Evolutionary conservation across 2,113 vertebrate species (phyloP).

Genomic region (Lontra canadensis): DNA sequence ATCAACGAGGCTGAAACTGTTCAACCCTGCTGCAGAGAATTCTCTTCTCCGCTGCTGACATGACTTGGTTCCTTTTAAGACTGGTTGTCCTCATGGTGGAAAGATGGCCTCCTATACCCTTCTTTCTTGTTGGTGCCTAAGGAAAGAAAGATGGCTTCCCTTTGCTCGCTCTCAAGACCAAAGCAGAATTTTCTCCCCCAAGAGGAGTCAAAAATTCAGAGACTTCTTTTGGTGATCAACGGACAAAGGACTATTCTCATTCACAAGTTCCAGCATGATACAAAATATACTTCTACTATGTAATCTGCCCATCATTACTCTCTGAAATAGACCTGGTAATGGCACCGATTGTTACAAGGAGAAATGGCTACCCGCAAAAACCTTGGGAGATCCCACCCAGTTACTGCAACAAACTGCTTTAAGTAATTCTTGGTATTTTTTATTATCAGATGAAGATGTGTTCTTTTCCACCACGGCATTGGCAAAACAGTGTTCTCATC

Average conservation of each 20-base stretch:
- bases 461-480: neutral
- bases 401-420: neutral
- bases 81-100: accelerated
- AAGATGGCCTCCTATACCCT: neutral
- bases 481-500: constrained; percentile 25
- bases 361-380: neutral
- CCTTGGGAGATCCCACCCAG: accelerated
- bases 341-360: neutral
- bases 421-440: neutral
- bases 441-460: neutral
- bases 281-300: neutral
- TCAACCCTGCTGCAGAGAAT: accelerated
- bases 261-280: neutral
- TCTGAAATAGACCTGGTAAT: neutral
- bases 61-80: too few relatives aligned
- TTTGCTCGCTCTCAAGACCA: constrained; percentile 2
- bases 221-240: neutral
- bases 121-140: neutral
- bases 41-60: neutral
- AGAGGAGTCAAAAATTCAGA: neutral
- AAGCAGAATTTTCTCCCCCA: neutral
- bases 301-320: neutral
- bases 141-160: neutral
- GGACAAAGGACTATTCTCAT: neutral
- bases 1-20: accelerated